Evolutionary conservation across 2,888 invertebrate genomes (phyloP).

Genomic region (Euclidia mi): DNA sequence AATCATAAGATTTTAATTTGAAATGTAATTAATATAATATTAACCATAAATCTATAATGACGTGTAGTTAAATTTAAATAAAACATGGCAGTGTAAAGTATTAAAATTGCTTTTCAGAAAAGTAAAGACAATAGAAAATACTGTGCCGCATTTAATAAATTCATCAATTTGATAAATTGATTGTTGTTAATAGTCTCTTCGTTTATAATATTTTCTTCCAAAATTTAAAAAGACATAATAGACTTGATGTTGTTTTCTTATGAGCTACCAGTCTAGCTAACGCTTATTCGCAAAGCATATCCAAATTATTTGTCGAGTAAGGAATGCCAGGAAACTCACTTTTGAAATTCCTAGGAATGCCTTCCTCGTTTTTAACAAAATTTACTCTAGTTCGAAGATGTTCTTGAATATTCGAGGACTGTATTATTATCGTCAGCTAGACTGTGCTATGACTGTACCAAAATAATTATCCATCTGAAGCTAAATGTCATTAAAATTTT

Average conservation of each 20-base stretch:
- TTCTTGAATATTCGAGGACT: no score
- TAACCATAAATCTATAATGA: conserved; percentile 3
- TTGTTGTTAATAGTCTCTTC: conserved; percentile 44
- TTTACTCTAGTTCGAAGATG: no score
- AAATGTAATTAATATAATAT: conserved; percentile 7
- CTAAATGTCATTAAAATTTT: conserved; percentile 27
- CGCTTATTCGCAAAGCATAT: no score
- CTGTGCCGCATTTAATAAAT: neutral
- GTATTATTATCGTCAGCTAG: no score
- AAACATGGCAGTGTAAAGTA: neutral
- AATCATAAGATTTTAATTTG: conserved; percentile 7
- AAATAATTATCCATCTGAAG: conserved; percentile 33
- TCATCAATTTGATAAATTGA: conserved; percentile 1
- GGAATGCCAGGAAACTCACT: no score
- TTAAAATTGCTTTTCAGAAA: neutral
- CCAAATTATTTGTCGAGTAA: no score
- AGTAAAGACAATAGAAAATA: neutral
- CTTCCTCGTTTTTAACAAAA: no score
- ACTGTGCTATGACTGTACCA: conserved; percentile 33
- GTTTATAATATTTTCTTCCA: conserved; percentile 33
- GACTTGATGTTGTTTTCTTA: conserved; percentile 43
- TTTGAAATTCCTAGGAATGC: no score
- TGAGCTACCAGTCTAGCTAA: conserved; percentile 9
- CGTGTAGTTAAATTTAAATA: conserved; percentile 11
- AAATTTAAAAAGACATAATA: conserved; percentile 24